Conservation (phyloP, 2,797 vertebrate genomes). For the Margarornis squamiger region DNA sequence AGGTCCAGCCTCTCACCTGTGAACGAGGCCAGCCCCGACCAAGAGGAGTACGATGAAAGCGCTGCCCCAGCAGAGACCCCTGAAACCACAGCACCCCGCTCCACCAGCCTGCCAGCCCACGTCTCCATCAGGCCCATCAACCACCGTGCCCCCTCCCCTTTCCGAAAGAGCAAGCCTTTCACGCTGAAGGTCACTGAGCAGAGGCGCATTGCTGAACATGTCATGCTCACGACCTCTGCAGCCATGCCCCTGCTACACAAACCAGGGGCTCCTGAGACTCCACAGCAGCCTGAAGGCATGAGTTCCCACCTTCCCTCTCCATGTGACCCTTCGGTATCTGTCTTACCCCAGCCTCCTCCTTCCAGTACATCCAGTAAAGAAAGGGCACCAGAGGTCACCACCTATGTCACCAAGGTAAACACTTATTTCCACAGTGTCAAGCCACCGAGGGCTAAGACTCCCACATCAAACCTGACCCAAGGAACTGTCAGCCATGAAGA, state of each 20-base stretch:
- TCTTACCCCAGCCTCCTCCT: constrained; percentile 56
- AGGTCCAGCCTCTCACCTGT: constrained; percentile 90
- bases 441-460: constrained; percentile 25
- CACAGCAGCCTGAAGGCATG: neutral
- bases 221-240: neutral
- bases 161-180: constrained; percentile 64
- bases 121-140: constrained; percentile 62
- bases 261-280: neutral
- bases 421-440: constrained; percentile 37
- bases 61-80: neutral
- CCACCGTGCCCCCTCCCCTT: constrained; percentile 71
- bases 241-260: neutral
- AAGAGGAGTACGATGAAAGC: constrained; percentile 77
- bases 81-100: neutral
- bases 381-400: constrained; percentile 69
- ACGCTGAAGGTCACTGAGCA: constrained; percentile 64
- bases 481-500: neutral
- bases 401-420: constrained; percentile 55
- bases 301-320: neutral
- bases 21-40: constrained; percentile 88
- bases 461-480: neutral
- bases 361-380: constrained; percentile 49
- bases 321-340: neutral
- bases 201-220: constrained; percentile 65
- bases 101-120: constrained; percentile 58